These are phyloP conservation scores for Drosophila obscura DNA, from an alignment of 1,140 invertebrate genomes.

Conservation along the genomic window DNA sequence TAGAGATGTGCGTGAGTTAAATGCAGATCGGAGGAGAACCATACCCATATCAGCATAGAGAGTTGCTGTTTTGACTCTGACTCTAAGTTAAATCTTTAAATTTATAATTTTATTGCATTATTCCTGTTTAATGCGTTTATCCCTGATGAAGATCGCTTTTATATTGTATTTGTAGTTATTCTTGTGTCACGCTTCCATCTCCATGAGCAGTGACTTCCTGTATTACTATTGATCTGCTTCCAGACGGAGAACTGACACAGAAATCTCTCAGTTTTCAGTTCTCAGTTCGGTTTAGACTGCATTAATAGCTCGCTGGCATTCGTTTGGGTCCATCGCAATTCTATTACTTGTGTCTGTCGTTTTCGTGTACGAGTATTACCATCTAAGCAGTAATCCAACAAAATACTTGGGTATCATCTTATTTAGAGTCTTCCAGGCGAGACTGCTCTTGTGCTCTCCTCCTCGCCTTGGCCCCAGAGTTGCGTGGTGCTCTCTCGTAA, in stretches of 20 bases:
- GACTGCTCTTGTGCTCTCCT: constrained; percentile 3
- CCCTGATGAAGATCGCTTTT: no score
- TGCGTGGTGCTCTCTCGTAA: constrained; percentile 27
- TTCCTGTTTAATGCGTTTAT: no score
- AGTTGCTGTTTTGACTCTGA: no score
- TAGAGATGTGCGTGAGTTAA: no score
- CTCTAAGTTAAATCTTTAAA: no score
- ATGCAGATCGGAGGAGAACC: no score
- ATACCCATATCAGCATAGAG: no score
- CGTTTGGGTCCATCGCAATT: not conserved
- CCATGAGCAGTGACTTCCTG: constrained; percentile 11
- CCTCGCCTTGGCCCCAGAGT: not conserved
- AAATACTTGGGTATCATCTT: constrained; percentile 27
- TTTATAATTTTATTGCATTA: no score
- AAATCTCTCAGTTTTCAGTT: constrained; percentile 8
- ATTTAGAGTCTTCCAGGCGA: not conserved
- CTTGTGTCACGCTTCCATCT: not conserved
- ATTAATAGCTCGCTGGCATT: constrained; percentile 22
- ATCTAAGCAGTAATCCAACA: constrained; percentile 30
- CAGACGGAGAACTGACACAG: constrained; percentile 25
- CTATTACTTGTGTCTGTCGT: constrained; percentile 10
- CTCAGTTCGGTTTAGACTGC: no score
- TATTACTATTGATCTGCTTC: constrained; percentile 9
- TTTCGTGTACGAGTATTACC: constrained; percentile 6
- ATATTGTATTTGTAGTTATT: not conserved